Evolutionary conservation across 2,797 vertebrate species (phyloP).

Genomic region (Sebastes cheni): DNA sequence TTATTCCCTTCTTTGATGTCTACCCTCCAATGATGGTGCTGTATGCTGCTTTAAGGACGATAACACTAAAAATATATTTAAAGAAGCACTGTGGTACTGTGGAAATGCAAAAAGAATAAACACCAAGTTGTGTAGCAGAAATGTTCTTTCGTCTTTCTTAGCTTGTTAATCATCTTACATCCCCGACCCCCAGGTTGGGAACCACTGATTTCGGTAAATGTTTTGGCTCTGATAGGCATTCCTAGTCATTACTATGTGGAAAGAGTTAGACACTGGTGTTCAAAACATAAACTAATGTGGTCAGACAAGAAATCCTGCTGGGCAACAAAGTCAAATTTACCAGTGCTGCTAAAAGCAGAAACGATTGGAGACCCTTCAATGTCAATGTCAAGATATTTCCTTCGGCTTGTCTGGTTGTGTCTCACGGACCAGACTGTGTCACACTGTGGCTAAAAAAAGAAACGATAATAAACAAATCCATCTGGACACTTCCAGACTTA

Average conservation of each 20-base stretch:
- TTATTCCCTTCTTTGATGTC: not conserved
- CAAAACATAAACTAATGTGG: not conserved
- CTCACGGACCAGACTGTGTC: not conserved
- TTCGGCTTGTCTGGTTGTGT: slow-evolving; percentile 12
- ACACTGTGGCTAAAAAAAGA: not conserved
- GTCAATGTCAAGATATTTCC: slow-evolving; percentile 29
- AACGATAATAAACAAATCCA: slow-evolving; percentile 26
- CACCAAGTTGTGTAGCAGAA: not conserved
- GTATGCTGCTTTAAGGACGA: not conserved
- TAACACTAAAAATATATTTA: not conserved
- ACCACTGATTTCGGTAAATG: not conserved
- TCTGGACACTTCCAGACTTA: not conserved
- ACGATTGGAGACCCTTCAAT: slow-evolving; percentile 22
- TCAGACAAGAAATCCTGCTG: slow-evolving; percentile 9
- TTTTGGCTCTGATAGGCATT: not conserved
- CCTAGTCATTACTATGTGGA: not conserved
- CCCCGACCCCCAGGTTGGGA: not conserved
- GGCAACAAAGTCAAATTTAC: slow-evolving; percentile 37
- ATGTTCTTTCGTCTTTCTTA: not conserved
- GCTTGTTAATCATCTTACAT: not conserved
- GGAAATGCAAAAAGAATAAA: not conserved
- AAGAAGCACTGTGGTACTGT: not conserved
- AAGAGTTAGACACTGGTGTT: not conserved
- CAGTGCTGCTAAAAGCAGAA: slow-evolving; percentile 23
- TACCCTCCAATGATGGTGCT: not conserved